Conservation (phyloP, 2,888 invertebrate genomes). For the Dione vanillae region DNA sequence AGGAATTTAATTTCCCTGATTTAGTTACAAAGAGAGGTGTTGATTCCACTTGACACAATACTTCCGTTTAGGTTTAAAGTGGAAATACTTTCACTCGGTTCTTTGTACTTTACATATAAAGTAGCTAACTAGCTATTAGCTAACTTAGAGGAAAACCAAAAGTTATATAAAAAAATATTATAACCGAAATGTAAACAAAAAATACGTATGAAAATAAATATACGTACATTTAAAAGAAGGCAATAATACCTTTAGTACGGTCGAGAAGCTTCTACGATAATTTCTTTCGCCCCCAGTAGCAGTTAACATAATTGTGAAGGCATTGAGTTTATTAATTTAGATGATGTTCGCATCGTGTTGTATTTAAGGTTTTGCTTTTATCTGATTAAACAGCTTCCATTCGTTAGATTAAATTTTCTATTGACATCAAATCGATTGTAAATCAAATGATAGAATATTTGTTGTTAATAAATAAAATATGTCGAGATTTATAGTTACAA, state of each 20-base stretch:
- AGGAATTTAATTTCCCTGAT: no score
- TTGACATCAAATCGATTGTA: conserved; percentile 11
- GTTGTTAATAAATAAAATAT: no score
- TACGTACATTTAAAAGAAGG: conserved; percentile 7
- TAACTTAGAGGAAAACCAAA: neutral
- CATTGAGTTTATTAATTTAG: conserved; percentile 43
- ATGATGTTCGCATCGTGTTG: conserved; percentile 40
- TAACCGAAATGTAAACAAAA: neutral
- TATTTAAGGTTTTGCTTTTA: conserved; percentile 42
- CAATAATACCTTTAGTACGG: conserved; percentile 25
- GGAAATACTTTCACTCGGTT: no score
- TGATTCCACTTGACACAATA: no score
- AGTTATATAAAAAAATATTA: neutral
- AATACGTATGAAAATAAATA: conserved; percentile 3
- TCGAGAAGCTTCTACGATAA: conserved; percentile 35
- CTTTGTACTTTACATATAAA: no score
- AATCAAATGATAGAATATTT: neutral
- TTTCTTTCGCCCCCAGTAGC: conserved; percentile 35
- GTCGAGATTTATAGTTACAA: no score
- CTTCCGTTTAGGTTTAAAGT: no score
- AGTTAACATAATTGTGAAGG: conserved; percentile 41
- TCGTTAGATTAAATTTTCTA: conserved; percentile 38
- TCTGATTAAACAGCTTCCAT: conserved; percentile 42
- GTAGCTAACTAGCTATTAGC: no score
- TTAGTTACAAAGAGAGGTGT: no score